A percentile compares a stretch with the other conserved stretches of the same genome.
phyloP scores from a whole-genome alignment of 2,113 vertebrate genomes.

The Centropus unirufus region DNA sequence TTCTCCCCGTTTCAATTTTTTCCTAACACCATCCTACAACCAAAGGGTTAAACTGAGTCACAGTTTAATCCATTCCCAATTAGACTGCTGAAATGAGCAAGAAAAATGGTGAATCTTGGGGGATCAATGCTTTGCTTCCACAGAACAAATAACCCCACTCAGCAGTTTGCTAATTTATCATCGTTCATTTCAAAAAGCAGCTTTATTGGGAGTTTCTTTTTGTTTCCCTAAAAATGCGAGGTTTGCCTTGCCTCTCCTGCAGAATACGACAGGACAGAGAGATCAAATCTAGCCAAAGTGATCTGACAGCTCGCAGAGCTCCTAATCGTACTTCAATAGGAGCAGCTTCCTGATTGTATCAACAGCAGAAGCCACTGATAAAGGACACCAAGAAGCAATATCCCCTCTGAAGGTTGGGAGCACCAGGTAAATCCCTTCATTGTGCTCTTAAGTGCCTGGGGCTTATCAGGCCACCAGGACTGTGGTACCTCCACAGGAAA shows the following conservation, averaged over 20 bases:
- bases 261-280: neutral
- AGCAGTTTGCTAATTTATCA: conserved; percentile 33
- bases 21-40: neutral
- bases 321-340: conserved; percentile 34
- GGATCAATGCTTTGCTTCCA: conserved; percentile 19
- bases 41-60: conserved; percentile 9
- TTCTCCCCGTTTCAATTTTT: neutral
- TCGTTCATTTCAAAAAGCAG: neutral
- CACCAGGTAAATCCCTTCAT: conserved; percentile 14
- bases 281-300: neutral
- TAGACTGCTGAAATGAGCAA: neutral
- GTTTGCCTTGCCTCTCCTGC: neutral
- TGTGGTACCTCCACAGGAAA: neutral
- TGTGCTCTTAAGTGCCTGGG: neutral
- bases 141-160: neutral
- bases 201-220: neutral
- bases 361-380: conserved; percentile 40
- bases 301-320: conserved; percentile 6
- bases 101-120: neutral
- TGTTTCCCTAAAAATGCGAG: conserved; percentile 31
- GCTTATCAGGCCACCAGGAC: neutral
- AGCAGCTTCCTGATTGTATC: conserved; percentile 39
- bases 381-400: conserved; percentile 42
- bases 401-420: conserved; percentile 16
- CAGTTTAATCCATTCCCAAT: neutral